These are phyloP conservation scores for Melospiza georgiana DNA, from an alignment of 2,113 vertebrate genomes.

Conservation along the genomic window DNA sequence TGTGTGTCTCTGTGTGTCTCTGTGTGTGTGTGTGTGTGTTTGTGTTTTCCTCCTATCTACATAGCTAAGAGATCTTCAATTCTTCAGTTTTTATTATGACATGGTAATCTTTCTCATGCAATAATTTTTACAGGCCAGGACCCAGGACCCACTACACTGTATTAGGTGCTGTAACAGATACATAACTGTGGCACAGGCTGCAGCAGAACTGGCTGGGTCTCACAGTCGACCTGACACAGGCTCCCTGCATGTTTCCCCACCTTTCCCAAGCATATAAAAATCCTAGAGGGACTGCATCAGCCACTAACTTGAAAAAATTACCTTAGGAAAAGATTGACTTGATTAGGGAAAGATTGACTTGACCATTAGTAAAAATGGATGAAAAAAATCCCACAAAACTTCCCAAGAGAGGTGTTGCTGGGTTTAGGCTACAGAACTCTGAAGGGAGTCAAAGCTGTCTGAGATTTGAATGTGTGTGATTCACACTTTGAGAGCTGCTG, in stretches of 20 bases:
- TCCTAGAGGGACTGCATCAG: background rate
- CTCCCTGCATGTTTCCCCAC: background rate
- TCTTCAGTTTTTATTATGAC: background rate
- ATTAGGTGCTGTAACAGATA: background rate
- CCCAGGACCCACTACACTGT: background rate
- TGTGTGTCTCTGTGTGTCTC: background rate
- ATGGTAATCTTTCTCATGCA: background rate
- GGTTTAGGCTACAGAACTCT: background rate
- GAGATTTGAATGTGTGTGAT: constrained; percentile 6
- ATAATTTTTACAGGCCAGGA: background rate
- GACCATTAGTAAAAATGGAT: background rate
- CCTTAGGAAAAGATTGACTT: background rate
- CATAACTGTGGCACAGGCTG: fast-evolving
- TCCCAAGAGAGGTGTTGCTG: background rate
- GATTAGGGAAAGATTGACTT: background rate
- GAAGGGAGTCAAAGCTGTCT: constrained; percentile 14
- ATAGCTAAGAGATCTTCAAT: background rate
- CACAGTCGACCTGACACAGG: background rate
- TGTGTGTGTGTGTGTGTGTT: background rate
- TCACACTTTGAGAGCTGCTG: constrained; percentile 29
- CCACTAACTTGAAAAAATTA: background rate
- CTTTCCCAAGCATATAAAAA: background rate
- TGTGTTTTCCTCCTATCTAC: background rate
- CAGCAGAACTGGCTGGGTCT: background rate
- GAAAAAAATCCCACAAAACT: background rate